Base-by-base conservation (phyloP, 1,140 invertebrate genomes). In the Conus betulinus region DNA sequence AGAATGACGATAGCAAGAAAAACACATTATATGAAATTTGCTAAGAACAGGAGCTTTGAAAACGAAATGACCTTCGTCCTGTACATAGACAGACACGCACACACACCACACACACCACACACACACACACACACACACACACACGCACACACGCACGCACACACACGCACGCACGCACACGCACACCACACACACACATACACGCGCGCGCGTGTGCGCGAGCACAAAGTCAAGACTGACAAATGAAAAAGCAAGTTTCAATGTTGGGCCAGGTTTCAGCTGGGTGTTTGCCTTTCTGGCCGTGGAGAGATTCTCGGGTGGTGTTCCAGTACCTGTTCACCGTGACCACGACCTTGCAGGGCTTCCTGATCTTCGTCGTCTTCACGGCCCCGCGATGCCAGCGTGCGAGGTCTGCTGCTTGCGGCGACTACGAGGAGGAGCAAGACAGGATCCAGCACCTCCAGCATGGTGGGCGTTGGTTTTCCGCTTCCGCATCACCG, bases 281-380 rank as follows among this genome's bases (percentile, higher is more conserved):
- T n/a, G 0, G 96, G 92, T 96, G 1, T 95, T 96, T 74, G 96
- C 96, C 25, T 94, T 95, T 52, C 90, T 96, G 27, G 95, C 96
- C 10, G 91, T 96, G 11, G 95, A 94, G 92, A n/a, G n/a, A n/a
- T 94, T 27, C 93, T 94, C 4, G 95, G 53, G 79, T 96, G 0
- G 91, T 94, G 10, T 96, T 96, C 89, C 95, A 95, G 84, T 96
- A 96, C 89, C 89, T 96, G n/a, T n/a, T 96, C 92, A 95, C 95
- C 86, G 92, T 96, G 23, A 90, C 94, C 55, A 96, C 95, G 90
- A n/a, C 95, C 17, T 90, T 96, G 10, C 96, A 96, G 91, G 96
- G 96, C 51, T 95, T 96, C 86, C 92, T 96, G 85, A n/a, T 96
- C 52, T 96, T 96, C 86, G 39, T 96, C 17, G 87, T 94, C 27